Conservation (phyloP, 2,797 vertebrate genomes). For the Channallabes apus region DNA sequence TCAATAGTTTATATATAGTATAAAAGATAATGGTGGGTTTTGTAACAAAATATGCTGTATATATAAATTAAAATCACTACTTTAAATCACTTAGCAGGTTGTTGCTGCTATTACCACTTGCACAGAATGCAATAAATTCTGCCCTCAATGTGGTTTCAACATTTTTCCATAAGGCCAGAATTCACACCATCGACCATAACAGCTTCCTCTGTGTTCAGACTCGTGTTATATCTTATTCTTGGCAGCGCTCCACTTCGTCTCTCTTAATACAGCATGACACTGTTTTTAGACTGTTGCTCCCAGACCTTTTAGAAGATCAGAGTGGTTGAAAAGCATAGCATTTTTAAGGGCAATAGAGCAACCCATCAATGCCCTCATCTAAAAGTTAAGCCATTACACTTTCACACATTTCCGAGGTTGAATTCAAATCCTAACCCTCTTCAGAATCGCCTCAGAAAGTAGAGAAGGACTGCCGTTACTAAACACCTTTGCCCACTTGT, state of each 20-base stretch:
- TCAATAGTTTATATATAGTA: too few species aligned
- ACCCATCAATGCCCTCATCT: constrained; percentile 14
- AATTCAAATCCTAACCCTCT: constrained; percentile 25
- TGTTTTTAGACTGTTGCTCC: constrained; percentile 26
- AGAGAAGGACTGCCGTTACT: constrained; percentile 7
- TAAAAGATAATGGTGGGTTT: not conserved
- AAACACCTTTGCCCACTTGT: constrained; percentile 51
- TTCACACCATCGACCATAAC: not conserved
- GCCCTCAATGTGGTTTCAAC: not conserved
- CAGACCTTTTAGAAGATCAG: constrained; percentile 21
- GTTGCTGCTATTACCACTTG: not conserved
- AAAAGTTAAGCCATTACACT: constrained; percentile 38
- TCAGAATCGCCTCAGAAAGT: constrained; percentile 25
- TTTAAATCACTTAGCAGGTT: not conserved
- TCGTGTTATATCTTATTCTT: constrained; percentile 22
- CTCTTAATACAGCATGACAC: constrained; percentile 14
- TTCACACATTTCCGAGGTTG: constrained; percentile 27
- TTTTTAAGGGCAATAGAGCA: constrained; percentile 36
- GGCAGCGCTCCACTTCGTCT: constrained; percentile 25
- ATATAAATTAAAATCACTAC: not conserved
- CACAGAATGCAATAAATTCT: not conserved
- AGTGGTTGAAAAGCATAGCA: constrained; percentile 20
- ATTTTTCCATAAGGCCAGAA: constrained; percentile 22
- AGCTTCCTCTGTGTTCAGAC: constrained; percentile 14
- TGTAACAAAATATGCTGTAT: not conserved